These are phyloP conservation scores for Aptenodytes forsteri DNA, from an alignment of 2,113 vertebrate species.

Conservation along the genomic window DNA sequence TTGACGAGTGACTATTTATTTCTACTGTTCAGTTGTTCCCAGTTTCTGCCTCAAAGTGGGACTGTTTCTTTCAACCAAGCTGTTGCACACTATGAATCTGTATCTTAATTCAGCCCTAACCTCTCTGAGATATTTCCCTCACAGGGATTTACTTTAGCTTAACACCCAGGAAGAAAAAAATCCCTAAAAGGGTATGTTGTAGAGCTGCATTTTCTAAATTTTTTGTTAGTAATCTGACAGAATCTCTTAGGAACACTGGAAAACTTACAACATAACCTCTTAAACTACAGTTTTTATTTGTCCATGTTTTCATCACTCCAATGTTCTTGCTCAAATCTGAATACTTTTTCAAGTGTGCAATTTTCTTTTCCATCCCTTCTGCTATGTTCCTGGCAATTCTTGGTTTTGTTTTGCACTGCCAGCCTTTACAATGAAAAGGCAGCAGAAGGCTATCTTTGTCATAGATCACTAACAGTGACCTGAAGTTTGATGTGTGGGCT, in stretches of 20 bases:
- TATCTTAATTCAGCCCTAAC: not conserved
- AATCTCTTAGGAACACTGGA: not conserved
- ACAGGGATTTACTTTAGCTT: not conserved
- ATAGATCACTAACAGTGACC: not conserved
- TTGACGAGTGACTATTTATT: not conserved
- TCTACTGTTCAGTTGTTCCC: not conserved
- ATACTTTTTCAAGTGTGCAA: not conserved
- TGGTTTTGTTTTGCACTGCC: not conserved
- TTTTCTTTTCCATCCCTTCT: not conserved
- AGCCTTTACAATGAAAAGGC: not conserved
- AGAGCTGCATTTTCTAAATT: not conserved
- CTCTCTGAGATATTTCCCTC: not conserved
- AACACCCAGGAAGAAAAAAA: not conserved
- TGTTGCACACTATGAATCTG: not conserved
- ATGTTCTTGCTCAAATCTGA: not conserved
- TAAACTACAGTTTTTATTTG: not conserved
- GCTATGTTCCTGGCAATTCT: not conserved
- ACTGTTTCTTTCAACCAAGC: not conserved
- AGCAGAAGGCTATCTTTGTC: not conserved
- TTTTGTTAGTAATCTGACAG: not conserved
- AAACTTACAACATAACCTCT: not conserved
- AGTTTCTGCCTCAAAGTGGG: not conserved
- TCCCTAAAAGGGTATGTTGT: not conserved
- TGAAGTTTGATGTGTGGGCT: not conserved
- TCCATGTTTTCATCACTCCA: not conserved